Conservation (phyloP, 2,888 invertebrate species). For the Leptopilina myrica region DNA sequence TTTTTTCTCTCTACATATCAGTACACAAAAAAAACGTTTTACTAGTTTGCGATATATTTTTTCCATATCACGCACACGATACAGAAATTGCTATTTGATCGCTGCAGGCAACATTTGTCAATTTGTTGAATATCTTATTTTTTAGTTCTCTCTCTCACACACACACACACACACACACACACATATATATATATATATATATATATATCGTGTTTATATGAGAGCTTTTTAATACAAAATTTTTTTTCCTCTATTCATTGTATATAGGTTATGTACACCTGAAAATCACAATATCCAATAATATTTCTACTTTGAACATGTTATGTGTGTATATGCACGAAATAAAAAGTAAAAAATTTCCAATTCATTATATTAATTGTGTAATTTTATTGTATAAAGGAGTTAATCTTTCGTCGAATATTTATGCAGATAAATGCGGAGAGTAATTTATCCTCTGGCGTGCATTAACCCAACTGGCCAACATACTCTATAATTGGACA, state of each 20-base stretch:
- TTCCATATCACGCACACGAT: neutral
- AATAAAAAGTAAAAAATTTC: neutral
- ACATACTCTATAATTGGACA: slow-evolving; percentile 23
- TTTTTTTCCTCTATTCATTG: neutral
- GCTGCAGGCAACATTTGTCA: slow-evolving; percentile 8
- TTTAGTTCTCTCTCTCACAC: neutral
- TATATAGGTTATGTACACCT: no score
- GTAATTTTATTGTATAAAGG: slow-evolving; percentile 3
- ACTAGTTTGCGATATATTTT: neutral
- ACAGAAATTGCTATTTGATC: slow-evolving; percentile 5
- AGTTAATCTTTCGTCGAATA: neutral
- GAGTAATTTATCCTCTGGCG: neutral
- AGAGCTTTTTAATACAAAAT: neutral
- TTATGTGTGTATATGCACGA: neutral
- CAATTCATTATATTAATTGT: neutral
- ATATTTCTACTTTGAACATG: neutral
- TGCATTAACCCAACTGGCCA: neutral
- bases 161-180: neutral
- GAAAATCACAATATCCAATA: neutral
- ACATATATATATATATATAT: no score
- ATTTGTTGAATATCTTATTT: slow-evolving; percentile 9
- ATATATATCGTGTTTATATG: no score
- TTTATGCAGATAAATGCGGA: neutral
- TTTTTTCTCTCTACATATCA: no score
- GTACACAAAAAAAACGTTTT: no score